Conservation (phyloP, 2,888 invertebrate species). For the Masnerella sp. region DNA sequence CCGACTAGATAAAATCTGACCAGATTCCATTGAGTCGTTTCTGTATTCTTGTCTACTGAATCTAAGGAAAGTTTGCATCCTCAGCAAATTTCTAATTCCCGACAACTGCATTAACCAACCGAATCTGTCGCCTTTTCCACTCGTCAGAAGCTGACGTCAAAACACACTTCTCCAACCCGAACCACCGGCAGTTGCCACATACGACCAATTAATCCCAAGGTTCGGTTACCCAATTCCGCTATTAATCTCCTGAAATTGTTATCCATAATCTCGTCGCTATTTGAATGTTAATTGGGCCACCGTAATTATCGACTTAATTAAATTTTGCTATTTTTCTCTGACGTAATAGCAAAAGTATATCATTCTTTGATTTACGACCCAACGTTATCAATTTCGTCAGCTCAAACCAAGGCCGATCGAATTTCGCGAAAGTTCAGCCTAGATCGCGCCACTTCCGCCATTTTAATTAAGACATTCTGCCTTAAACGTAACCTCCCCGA, state of each 20-base stretch:
- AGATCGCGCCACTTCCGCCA: slow-evolving; percentile 60
- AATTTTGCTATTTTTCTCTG: slow-evolving; percentile 24
- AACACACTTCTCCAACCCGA: not conserved
- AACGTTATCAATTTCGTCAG: slow-evolving; percentile 2
- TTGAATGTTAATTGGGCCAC: slow-evolving; percentile 42
- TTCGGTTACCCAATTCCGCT: slow-evolving; percentile 17
- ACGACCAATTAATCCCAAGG: slow-evolving; percentile 32
- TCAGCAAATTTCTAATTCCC: too few species aligned
- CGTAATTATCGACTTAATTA: slow-evolving; percentile 33
- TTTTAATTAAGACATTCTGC: slow-evolving; percentile 69
- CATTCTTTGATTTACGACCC: slow-evolving; percentile 14
- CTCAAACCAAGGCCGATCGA: not conserved
- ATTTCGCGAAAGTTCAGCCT: not conserved
- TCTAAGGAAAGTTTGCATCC: too few species aligned
- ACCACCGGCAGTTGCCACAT: slow-evolving; percentile 23
- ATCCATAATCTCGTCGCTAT: slow-evolving; percentile 30
- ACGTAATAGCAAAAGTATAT: slow-evolving; percentile 12
- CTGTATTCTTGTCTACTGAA: too few species aligned
- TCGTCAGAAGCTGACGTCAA: not conserved
- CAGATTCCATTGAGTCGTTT: slow-evolving; percentile 41
- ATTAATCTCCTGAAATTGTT: slow-evolving; percentile 24
- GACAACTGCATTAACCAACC: too few species aligned
- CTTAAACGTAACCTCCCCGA: slow-evolving; percentile 37
- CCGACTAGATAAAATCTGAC: slow-evolving; percentile 38
- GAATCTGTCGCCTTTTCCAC: too few species aligned